A percentile compares a stretch with the other conserved stretches of the same genome.
Conservation (phyloP, 2,113 vertebrate genomes). For the Leptobrachium ailaonicum region DNA sequence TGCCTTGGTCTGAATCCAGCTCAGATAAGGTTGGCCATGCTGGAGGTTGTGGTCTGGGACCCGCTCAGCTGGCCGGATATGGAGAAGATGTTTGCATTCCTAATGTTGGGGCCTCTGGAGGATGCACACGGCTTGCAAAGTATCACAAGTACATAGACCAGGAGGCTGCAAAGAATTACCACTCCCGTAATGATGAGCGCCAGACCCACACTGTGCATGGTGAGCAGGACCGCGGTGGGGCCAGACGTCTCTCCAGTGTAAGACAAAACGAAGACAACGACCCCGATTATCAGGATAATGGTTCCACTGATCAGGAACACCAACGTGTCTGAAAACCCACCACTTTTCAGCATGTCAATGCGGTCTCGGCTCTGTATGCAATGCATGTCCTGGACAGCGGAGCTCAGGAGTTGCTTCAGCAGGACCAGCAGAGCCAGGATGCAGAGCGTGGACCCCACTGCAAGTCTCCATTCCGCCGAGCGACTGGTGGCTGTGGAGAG, state of each 20-base stretch:
- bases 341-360: slow-evolving; percentile 89
- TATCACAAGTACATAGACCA: slow-evolving; percentile 71
- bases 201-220: slow-evolving; percentile 89
- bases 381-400: slow-evolving; percentile 97
- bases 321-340: slow-evolving; percentile 82
- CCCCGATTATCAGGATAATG: slow-evolving; percentile 81
- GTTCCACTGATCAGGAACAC: slow-evolving; percentile 82
- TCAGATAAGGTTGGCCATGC: slow-evolving; percentile 90
- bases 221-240: slow-evolving; percentile 68
- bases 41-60: slow-evolving; percentile 84
- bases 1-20: not conserved
- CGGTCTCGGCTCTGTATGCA: slow-evolving; percentile 85
- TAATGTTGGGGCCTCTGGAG: not conserved
- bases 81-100: slow-evolving; percentile 78
- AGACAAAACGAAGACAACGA: slow-evolving; percentile 81
- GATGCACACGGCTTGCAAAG: slow-evolving; percentile 57
- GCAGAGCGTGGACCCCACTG: slow-evolving; percentile 84
- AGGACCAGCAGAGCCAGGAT: slow-evolving; percentile 88
- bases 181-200: slow-evolving; percentile 77
- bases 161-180: slow-evolving; percentile 74
- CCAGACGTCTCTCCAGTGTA: slow-evolving; percentile 76
- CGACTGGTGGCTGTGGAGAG: slow-evolving; percentile 92
- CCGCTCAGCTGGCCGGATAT: slow-evolving; percentile 81
- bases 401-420: slow-evolving; percentile 94
- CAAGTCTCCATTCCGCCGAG: slow-evolving; percentile 92